Evolutionary conservation across 2,113 vertebrate genomes (phyloP).

Genomic region (Epinephelus moara): DNA sequence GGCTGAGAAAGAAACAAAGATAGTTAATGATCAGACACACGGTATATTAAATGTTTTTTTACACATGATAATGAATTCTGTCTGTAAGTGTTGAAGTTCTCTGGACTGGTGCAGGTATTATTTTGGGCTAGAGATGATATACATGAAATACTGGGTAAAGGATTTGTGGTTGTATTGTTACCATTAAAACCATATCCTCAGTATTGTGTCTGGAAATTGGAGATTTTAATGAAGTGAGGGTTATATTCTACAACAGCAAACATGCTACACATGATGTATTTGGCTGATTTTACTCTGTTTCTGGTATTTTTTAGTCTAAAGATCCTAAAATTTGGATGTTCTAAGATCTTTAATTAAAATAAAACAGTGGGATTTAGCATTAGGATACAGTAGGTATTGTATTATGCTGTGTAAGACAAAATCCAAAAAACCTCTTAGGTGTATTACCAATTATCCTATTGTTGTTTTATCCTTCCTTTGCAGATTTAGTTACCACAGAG

Average conservation of each 20-base stretch:
- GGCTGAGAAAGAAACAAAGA: constrained; percentile 42
- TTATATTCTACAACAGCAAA: background rate
- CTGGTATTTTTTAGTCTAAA: too few species aligned
- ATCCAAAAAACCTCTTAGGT: constrained; percentile 2
- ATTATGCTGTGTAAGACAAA: background rate
- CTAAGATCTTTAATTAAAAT: background rate
- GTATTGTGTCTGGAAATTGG: background rate
- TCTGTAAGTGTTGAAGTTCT: constrained; percentile 3
- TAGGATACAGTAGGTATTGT: background rate
- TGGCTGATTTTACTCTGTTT: background rate
- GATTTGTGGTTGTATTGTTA: background rate
- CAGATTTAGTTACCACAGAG: constrained; percentile 30
- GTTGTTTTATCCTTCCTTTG: constrained; percentile 38
- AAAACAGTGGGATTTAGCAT: background rate
- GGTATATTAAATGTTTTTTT: constrained; percentile 33
- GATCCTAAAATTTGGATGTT: background rate
- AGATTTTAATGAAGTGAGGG: background rate
- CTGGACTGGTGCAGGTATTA: background rate
- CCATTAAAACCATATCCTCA: background rate
- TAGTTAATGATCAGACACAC: constrained; percentile 17
- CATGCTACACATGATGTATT: background rate
- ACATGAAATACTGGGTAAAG: background rate
- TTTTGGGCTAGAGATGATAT: background rate
- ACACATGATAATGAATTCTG: constrained; percentile 22
- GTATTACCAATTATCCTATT: constrained; percentile 42